phyloP scores from a whole-genome alignment of 2,888 invertebrate genomes.

The Peribatodes rhomboidaria region DNA sequence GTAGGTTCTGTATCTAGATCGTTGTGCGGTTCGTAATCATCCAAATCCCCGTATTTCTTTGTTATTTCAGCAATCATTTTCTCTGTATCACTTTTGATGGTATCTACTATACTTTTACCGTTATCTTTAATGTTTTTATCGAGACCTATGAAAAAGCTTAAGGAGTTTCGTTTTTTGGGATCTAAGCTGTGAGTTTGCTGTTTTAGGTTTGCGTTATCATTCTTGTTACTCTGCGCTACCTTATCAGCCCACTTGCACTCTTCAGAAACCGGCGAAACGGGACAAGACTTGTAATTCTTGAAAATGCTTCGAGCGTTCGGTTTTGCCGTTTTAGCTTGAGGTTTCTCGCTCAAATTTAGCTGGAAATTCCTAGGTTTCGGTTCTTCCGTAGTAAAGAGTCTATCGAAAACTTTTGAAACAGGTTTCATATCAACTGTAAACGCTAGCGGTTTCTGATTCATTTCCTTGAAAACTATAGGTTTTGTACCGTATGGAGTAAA shows the following conservation, averaged over 20 bases:
- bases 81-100: conserved; percentile 88
- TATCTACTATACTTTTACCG: conserved; percentile 87
- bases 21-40: conserved; percentile 75
- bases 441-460: conserved; percentile 66
- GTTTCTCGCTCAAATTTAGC: conserved; percentile 75
- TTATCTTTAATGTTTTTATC: conserved; percentile 77
- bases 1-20: conserved; percentile 78
- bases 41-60: conserved; percentile 88
- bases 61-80: conserved; percentile 89
- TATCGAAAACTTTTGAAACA: conserved; percentile 77
- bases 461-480: conserved; percentile 73
- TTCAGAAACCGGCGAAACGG: conserved; percentile 93
- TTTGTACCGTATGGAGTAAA: conserved; percentile 62
- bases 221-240: conserved; percentile 65
- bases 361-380: conserved; percentile 76
- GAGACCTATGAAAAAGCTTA: conserved; percentile 89
- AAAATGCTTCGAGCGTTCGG: conserved; percentile 84
- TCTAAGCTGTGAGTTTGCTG: conserved; percentile 74
- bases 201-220: conserved; percentile 48
- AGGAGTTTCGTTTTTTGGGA: conserved; percentile 86
- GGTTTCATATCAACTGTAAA: conserved; percentile 78
- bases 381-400: conserved; percentile 69
- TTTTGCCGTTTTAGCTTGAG: conserved; percentile 68
- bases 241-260: conserved; percentile 89
- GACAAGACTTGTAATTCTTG: conserved; percentile 91